Evolutionary conservation across 1,140 invertebrate species (phyloP).

Genomic region (Armadillidium nasatum): DNA sequence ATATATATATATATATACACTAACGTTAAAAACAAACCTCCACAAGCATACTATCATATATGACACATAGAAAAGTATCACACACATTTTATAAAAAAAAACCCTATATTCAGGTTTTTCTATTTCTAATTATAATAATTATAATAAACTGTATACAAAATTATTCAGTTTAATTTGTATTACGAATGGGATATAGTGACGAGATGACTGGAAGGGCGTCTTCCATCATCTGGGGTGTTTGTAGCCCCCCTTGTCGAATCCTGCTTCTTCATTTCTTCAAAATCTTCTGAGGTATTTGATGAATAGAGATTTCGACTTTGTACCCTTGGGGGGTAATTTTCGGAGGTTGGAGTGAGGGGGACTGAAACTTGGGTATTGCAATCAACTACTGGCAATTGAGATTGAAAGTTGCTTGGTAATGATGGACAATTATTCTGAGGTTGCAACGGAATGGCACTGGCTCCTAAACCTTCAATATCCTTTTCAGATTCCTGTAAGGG

Average conservation of each 20-base stretch:
- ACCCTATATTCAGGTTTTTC: too few relatives aligned
- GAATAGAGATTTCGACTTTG: neutral
- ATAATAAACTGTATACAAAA: too few relatives aligned
- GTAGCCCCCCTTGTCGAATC: neutral
- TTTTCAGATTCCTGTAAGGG: too few relatives aligned
- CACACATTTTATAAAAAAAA: too few relatives aligned
- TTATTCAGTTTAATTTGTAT: neutral
- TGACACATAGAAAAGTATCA: too few relatives aligned
- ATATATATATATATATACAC: too few relatives aligned
- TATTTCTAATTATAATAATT: too few relatives aligned
- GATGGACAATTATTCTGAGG: too few relatives aligned
- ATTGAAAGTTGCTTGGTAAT: neutral
- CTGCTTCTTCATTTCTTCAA: neutral
- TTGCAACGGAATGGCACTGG: too few relatives aligned
- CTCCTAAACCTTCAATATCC: too few relatives aligned
- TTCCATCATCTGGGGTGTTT: neutral
- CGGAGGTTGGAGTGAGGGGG: neutral
- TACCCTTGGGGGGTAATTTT: neutral
- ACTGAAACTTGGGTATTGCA: neutral
- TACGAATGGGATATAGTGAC: neutral
- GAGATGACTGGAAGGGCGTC: neutral
- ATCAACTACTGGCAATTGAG: neutral
- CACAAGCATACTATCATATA: too few relatives aligned
- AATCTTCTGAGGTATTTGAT: neutral
- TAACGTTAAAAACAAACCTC: too few relatives aligned